Percentiles rank a stretch among this genome's conserved stretches.
These are phyloP conservation scores for Lagorchestes hirsutus DNA, from an alignment of 2,797 vertebrate genomes.

Conservation along the genomic window DNA sequence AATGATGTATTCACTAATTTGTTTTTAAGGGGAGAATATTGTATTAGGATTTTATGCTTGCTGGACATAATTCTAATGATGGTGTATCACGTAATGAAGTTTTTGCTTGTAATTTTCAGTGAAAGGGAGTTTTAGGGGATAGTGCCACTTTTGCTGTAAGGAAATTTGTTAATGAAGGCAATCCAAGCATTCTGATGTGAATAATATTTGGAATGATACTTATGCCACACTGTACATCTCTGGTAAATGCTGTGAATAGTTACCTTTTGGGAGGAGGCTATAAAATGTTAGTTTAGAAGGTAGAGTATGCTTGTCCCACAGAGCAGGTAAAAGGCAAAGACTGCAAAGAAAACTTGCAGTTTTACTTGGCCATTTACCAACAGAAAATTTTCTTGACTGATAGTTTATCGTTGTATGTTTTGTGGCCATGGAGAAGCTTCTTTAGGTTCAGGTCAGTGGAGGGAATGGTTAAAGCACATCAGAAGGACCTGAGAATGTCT, in stretches of 20 bases:
- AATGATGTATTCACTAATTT: slow-evolving; percentile 17
- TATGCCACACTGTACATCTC: neutral
- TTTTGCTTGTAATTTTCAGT: slow-evolving; percentile 46
- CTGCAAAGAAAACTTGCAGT: neutral
- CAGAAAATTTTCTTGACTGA: slow-evolving; percentile 8
- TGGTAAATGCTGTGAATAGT: slow-evolving; percentile 19
- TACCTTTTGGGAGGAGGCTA: neutral
- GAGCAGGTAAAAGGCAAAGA: neutral
- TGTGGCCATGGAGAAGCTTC: slow-evolving; percentile 23
- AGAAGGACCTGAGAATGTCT: neutral
- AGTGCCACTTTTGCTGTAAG: neutral
- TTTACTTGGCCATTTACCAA: neutral
- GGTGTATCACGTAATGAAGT: slow-evolving; percentile 58
- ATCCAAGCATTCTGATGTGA: neutral
- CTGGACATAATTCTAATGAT: slow-evolving; percentile 16
- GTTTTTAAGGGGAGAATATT: slow-evolving; percentile 12
- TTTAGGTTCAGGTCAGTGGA: neutral
- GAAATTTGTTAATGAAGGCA: neutral
- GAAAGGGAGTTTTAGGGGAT: slow-evolving; percentile 15
- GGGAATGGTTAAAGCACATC: slow-evolving; percentile 1
- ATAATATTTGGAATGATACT: neutral
- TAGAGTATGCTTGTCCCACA: neutral
- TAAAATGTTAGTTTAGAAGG: slow-evolving; percentile 42
- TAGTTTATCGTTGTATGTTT: neutral
- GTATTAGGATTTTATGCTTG: slow-evolving; percentile 39